These are phyloP conservation scores for Megamerina dolium DNA, from an alignment of 2,888 invertebrate species.

Conservation along the genomic window DNA sequence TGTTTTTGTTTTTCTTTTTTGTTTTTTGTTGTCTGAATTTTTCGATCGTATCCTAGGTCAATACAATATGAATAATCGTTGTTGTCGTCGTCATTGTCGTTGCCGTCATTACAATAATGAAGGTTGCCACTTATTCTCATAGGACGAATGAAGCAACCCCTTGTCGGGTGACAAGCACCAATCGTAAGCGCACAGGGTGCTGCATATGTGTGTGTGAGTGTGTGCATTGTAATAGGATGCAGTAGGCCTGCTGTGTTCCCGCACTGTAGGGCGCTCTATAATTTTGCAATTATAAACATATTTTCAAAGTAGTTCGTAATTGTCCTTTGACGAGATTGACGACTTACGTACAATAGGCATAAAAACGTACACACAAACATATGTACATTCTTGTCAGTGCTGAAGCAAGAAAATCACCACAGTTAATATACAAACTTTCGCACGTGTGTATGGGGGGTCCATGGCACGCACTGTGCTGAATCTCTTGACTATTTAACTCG, in stretches of 20 bases:
- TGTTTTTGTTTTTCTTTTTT: too few species aligned
- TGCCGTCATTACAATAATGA: too few species aligned
- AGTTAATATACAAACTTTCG: conserved; percentile 29
- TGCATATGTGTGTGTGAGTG: background rate
- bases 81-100: conserved; percentile 3
- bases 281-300: too few species aligned
- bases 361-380: too few species aligned
- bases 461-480: conserved; percentile 7
- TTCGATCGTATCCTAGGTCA: conserved; percentile 3
- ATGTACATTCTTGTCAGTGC: too few species aligned
- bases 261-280: conserved; percentile 21
- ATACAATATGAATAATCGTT: conserved; percentile 5
- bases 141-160: conserved; percentile 27
- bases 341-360: too few species aligned
- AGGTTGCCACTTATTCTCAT: conserved; percentile 11
- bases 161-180: conserved; percentile 33
- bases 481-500: conserved; percentile 7
- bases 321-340: too few species aligned
- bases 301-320: too few species aligned
- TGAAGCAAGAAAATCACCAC: too few species aligned
- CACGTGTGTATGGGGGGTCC: conserved; percentile 41
- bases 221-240: background rate
- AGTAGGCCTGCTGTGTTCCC: conserved; percentile 19
- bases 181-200: conserved; percentile 38
- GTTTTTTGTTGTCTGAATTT: background rate